Evolutionary conservation across 2,113 vertebrate species (phyloP).

Genomic region (Capra hircus): DNA sequence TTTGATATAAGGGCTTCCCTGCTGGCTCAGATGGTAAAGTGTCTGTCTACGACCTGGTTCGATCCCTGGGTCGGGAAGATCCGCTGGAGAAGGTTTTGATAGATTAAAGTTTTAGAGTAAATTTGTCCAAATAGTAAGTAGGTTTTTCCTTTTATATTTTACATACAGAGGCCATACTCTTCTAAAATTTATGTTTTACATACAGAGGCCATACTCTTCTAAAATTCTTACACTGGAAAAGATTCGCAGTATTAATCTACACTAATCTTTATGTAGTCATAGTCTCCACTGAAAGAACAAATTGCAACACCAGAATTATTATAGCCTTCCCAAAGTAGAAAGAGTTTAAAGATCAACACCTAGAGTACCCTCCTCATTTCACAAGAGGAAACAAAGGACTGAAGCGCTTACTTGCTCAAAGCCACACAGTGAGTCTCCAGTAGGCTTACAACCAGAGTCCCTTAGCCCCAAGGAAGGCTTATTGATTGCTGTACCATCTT

Average conservation of each 20-base stretch:
- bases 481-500: not conserved
- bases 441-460: not conserved
- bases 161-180: not conserved
- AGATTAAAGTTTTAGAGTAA: not conserved
- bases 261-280: not conserved
- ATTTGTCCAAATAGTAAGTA: conserved; percentile 3
- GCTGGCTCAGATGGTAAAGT: too few species aligned
- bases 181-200: not conserved
- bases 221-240: not conserved
- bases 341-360: not conserved
- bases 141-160: conserved; percentile 33
- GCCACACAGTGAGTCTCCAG: not conserved
- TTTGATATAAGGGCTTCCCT: not conserved
- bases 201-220: not conserved
- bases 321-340: not conserved
- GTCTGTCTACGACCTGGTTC: too few species aligned
- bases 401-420: not conserved
- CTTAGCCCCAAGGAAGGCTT: not conserved
- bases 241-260: not conserved
- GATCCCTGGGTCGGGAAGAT: too few species aligned
- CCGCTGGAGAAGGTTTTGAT: not conserved
- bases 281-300: not conserved
- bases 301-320: not conserved
- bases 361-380: not conserved
- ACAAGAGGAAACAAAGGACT: not conserved